Evolutionary conservation across 1,140 invertebrate species (phyloP).

Genomic region (Drosophila jambulina): DNA sequence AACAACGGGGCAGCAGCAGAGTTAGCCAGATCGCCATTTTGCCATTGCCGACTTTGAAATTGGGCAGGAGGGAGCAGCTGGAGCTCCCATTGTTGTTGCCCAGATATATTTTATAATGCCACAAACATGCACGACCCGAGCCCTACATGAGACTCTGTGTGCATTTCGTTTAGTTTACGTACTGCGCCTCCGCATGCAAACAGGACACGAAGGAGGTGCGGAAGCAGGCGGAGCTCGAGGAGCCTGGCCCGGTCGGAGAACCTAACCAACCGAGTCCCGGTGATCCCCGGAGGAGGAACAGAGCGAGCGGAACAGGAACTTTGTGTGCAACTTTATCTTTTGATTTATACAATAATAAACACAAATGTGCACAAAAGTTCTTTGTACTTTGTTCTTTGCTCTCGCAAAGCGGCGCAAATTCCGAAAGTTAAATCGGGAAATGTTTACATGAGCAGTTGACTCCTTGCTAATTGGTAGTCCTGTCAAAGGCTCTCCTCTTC

Average conservation of each 20-base stretch:
- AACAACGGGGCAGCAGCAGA: constrained; percentile 23
- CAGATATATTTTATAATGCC: constrained; percentile 80
- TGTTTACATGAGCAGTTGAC: constrained; percentile 55
- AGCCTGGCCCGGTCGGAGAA: constrained; percentile 11
- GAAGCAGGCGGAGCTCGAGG: constrained; percentile 7
- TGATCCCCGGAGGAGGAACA: constrained; percentile 9
- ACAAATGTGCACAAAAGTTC: constrained; percentile 68
- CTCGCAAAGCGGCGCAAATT: constrained; percentile 28
- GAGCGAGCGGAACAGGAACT: constrained; percentile 31
- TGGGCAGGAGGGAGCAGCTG: constrained; percentile 13
- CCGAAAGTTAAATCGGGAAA: constrained; percentile 50
- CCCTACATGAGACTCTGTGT: constrained; percentile 58
- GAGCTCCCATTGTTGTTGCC: constrained; percentile 28
- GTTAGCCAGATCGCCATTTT: constrained; percentile 50
- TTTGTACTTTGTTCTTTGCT: constrained; percentile 54
- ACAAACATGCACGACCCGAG: constrained; percentile 67
- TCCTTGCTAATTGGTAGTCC: constrained; percentile 53
- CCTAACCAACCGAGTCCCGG: constrained; percentile 23
- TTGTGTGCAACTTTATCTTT: constrained; percentile 68
- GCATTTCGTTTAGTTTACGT: constrained; percentile 56
- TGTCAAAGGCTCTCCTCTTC: constrained; percentile 20
- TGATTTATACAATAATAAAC: constrained; percentile 83
- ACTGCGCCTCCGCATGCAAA: constrained; percentile 57
- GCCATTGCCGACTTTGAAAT: constrained; percentile 51
- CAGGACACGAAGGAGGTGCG: constrained; percentile 34